Evolutionary conservation across 2,888 invertebrate genomes (phyloP).

Genomic region (Protonemura montana): DNA sequence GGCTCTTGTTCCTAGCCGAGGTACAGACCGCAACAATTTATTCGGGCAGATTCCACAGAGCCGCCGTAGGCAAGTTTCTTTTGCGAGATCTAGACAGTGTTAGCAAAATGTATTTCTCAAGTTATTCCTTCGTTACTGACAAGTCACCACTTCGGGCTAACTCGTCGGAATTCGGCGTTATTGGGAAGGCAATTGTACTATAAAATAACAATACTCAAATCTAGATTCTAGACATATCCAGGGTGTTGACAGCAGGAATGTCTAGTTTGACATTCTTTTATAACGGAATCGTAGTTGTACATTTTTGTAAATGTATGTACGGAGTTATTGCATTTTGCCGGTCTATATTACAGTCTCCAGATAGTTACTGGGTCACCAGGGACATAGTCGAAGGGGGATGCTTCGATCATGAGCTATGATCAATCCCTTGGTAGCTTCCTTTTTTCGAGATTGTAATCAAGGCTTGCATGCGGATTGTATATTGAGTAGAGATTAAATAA

Average conservation of each 20-base stretch:
- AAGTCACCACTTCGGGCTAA: no score
- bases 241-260: not conserved
- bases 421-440: not conserved
- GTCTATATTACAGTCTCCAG: not conserved
- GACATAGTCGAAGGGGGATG: not conserved
- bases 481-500: slow-evolving; percentile 12
- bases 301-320: not conserved
- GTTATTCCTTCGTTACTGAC: no score
- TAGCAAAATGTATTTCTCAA: not conserved
- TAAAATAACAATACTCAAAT: slow-evolving; percentile 9
- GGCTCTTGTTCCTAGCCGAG: not conserved
- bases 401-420: not conserved
- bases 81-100: not conserved
- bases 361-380: not conserved
- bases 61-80: not conserved
- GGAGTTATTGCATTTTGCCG: slow-evolving; percentile 12
- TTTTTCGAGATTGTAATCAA: not conserved
- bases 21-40: not conserved
- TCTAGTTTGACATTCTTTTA: not conserved
- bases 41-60: not conserved
- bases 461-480: slow-evolving; percentile 7
- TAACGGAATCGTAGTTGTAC: not conserved
- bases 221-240: slow-evolving; percentile 2
- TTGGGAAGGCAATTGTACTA: not conserved
- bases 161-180: not conserved